Base-by-base conservation (phyloP, 2,797 vertebrate genomes). In the Parotocinclus haroldoi region DNA sequence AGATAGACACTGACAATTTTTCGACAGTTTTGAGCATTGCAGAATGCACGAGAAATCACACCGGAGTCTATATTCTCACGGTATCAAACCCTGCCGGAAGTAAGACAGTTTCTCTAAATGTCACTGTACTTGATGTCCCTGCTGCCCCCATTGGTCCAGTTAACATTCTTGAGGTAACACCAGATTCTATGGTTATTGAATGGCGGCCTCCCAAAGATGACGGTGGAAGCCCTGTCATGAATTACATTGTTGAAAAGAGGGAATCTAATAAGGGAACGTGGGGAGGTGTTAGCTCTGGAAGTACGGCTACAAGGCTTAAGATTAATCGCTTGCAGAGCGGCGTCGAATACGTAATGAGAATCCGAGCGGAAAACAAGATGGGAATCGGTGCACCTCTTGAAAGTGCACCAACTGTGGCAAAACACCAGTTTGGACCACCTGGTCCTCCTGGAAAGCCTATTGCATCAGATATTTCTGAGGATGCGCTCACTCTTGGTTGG, bases 141-240 rank as follows among this genome's bases (percentile, higher is more conserved):
- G 95, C 95, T 9, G 95, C 96, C 68, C 96, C 97, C 69, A 94
- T 96, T 69, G 96, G 96, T 69, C 97, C 97, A 13, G 90, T 92
- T 77, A 92, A 96, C 82, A 93, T 99, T 76, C 86, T 96, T 76
- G 96, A 99, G 81, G 88, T 99, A 63, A 93, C 92, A 57, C 95
- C 96, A 69, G 96, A 99, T 78, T 81, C 93, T 59, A 99, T 98
- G 96, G 86, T 89, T 68, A 98, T 99, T 82, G 93, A 97, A 46
- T 99, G 97, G 97, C 94, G 93, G n/a, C 92, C 95, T 76, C 97
- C 97, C n/a, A 99, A 94, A 80, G 96, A 99, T 72, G 96, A 99
- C 70, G 97, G 97, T 53, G 97, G 97, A 57, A 99, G 91, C 79
- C 90, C 96, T 14, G 87, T 99, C 78, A 96, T 91, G 78, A 94